A percentile compares a stretch with the other conserved stretches of the same genome.
Evolutionary conservation across 2,113 vertebrate genomes (phyloP).

Genomic region (Cyrtonyx montezumae): DNA sequence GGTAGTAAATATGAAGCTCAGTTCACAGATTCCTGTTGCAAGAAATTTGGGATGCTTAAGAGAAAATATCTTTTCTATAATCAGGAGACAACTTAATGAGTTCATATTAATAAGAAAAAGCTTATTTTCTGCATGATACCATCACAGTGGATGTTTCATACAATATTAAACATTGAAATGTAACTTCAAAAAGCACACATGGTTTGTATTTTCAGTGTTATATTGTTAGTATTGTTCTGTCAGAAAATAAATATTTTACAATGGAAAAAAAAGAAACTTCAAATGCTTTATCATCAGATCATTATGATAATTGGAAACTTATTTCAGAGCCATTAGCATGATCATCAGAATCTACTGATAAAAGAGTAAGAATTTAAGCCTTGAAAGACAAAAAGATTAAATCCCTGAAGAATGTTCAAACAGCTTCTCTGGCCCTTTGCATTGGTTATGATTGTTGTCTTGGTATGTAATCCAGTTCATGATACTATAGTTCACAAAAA

Average conservation of each 20-base stretch:
- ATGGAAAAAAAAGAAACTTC: not conserved
- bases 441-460: not conserved
- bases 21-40: not conserved
- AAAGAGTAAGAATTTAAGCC: not conserved
- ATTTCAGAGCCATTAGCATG: not conserved
- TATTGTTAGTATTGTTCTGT: not conserved
- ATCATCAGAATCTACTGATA: not conserved
- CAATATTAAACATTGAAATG: not conserved
- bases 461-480: not conserved
- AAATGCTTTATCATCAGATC: not conserved
- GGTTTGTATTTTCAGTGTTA: not conserved
- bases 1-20: not conserved
- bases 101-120: not conserved
- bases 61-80: not conserved
- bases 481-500: not conserved
- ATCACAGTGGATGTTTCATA: not conserved
- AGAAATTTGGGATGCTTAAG: not conserved
- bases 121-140: not conserved
- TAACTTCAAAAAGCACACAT: not conserved
- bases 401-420: not conserved
- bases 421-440: not conserved
- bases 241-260: not conserved
- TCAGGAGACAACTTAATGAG: not conserved
- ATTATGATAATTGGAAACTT: not conserved
- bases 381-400: not conserved